Evolutionary conservation across 2,888 invertebrate genomes (phyloP).

Genomic region (Drosophila picticornis): DNA sequence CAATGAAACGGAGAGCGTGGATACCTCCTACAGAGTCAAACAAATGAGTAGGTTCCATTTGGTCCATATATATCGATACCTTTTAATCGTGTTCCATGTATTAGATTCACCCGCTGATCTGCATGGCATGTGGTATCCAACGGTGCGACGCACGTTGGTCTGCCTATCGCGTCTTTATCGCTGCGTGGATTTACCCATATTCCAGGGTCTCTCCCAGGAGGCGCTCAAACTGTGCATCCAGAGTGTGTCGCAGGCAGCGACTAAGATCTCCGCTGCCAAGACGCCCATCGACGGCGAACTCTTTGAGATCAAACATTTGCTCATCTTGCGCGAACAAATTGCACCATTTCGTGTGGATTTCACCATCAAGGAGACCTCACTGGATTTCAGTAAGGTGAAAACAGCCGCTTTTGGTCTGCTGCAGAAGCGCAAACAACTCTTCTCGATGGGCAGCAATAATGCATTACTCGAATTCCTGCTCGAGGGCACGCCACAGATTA

Average conservation of each 20-base stretch:
- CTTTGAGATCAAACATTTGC: conserved; percentile 98
- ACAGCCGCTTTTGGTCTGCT: conserved; percentile 92
- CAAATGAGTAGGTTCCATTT: conserved; percentile 80
- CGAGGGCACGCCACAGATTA: conserved; percentile 97
- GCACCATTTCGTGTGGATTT: conserved; percentile 99
- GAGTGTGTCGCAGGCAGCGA: conserved; percentile 93
- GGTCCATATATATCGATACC: fast-evolving
- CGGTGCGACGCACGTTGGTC: conserved; percentile 96
- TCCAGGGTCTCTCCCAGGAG: conserved; percentile 98
- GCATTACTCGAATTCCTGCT: conserved; percentile 95
- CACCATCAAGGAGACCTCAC: conserved; percentile 94
- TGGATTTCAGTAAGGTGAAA: conserved; percentile 97
- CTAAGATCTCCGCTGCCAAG: conserved; percentile 91
- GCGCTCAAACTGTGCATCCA: conserved; percentile 96
- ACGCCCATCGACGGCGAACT: conserved; percentile 96
- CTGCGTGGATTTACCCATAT: conserved; percentile 97
- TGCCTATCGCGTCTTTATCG: conserved; percentile 95
- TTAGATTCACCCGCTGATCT: conserved; percentile 95
- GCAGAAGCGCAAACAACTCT: conserved; percentile 93
- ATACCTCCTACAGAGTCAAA: conserved; percentile 78
- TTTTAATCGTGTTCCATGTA: neutral
- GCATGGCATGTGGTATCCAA: conserved; percentile 99
- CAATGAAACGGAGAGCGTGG: conserved; percentile 89
- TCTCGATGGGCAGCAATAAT: conserved; percentile 94
- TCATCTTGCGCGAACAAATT: conserved; percentile 98